Conservation (phyloP, 2,113 vertebrate genomes). For the Ptilorrhoa leucosticta region DNA sequence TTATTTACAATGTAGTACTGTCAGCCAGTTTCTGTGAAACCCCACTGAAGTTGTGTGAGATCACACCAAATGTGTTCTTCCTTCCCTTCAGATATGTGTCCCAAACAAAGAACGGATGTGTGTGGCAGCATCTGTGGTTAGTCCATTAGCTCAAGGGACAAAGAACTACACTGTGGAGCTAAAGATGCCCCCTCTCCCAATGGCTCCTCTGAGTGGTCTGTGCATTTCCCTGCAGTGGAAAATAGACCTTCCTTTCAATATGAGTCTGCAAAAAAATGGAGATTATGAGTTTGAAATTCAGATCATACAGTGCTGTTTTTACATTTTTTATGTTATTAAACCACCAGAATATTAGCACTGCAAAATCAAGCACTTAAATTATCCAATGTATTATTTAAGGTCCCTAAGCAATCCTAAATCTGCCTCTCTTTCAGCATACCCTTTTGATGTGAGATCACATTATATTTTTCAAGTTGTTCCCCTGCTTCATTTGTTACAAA, state of each 20-base stretch:
- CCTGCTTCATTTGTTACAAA: neutral
- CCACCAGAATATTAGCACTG: neutral
- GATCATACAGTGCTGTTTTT: neutral
- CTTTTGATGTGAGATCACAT: neutral
- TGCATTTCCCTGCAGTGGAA: neutral
- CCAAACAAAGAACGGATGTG: neutral
- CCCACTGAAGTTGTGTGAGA: neutral
- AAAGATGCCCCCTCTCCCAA: neutral
- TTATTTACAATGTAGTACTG: fast-evolving
- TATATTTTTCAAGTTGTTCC: neutral
- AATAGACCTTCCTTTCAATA: neutral
- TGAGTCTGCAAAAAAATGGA: neutral
- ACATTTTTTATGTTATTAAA: neutral
- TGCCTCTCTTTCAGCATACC: neutral
- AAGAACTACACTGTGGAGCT: neutral
- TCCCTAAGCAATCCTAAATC: neutral
- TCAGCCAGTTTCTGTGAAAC: neutral
- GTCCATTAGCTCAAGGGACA: neutral
- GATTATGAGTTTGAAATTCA: neutral
- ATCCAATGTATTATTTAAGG: neutral
- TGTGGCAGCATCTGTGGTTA: neutral
- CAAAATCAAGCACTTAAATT: neutral
- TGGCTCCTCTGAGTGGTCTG: neutral
- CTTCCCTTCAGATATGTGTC: neutral
- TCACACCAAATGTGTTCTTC: neutral